These are phyloP conservation scores for Motacilla tschutschensis DNA, from an alignment of 2,113 vertebrate species.

Conservation along the genomic window DNA sequence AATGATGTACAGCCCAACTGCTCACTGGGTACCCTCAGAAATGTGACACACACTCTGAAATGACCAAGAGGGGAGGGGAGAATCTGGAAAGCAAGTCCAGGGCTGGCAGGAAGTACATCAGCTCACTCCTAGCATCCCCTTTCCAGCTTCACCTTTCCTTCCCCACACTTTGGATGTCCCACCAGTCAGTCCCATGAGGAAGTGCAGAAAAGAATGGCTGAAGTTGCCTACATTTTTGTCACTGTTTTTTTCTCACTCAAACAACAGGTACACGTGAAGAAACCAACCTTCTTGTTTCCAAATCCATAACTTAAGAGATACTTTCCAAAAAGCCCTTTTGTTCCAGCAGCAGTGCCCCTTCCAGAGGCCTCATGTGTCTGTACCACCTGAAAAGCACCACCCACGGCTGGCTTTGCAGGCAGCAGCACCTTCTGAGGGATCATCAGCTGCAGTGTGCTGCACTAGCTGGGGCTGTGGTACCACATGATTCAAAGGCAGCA, in stretches of 20 bases:
- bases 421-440: background rate
- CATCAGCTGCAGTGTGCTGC: background rate
- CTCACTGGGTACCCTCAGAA: background rate
- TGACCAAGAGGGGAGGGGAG: background rate
- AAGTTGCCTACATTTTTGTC: background rate
- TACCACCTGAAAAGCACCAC: background rate
- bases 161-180: background rate
- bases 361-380: fast-evolving
- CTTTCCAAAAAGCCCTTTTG: background rate
- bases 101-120: background rate
- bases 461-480: background rate
- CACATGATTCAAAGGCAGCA: background rate
- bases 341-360: background rate
- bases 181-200: background rate
- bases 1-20: background rate
- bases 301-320: background rate
- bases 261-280: fast-evolving
- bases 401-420: background rate
- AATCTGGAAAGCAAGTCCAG: background rate
- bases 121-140: background rate
- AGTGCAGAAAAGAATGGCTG: background rate
- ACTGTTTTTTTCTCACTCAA: background rate
- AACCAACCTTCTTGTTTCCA: background rate
- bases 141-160: background rate
- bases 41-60: background rate